phyloP scores from a whole-genome alignment of 2,113 vertebrate genomes.

The Chaetodon auriga region DNA sequence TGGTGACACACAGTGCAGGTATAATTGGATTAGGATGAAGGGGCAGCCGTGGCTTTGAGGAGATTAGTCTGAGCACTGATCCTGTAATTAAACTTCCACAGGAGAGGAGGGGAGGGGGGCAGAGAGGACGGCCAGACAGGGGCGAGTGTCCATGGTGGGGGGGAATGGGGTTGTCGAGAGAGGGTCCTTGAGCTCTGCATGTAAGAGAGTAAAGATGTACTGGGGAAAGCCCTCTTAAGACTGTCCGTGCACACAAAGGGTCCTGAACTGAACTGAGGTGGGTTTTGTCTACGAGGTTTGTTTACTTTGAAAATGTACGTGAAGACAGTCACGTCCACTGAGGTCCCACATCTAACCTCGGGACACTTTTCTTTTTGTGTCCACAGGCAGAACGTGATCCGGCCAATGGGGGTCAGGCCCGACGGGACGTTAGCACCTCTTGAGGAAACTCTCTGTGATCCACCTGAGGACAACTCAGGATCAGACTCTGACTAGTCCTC shows the following conservation, averaged over 20 bases:
- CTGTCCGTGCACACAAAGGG: constrained; percentile 7
- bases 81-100: constrained; percentile 95
- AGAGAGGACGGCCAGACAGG: constrained; percentile 82
- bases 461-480: constrained; percentile 84
- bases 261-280: not conserved
- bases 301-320: not conserved
- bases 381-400: constrained; percentile 94
- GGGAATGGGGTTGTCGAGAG: constrained; percentile 62
- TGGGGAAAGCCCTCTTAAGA: constrained; percentile 55
- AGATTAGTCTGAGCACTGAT: constrained; percentile 97
- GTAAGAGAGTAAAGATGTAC: constrained; percentile 73
- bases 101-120: constrained; percentile 59
- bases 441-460: constrained; percentile 88
- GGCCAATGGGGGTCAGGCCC: constrained; percentile 93
- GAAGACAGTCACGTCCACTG: too few species aligned
- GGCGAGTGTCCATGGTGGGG: constrained; percentile 73
- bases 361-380: constrained; percentile 61
- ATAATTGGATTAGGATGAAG: constrained; percentile 98
- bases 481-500: constrained; percentile 92
- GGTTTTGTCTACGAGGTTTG: constrained; percentile 1
- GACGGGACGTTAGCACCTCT: constrained; percentile 95
- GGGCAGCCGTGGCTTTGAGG: constrained; percentile 92
- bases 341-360: not conserved
- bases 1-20: constrained; percentile 91
- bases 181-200: constrained; percentile 79